Evolutionary conservation across 1,140 invertebrate species (phyloP), one percentile per base, ranked within the genome.

Genomic region (Drosophila neocordata): DNA sequence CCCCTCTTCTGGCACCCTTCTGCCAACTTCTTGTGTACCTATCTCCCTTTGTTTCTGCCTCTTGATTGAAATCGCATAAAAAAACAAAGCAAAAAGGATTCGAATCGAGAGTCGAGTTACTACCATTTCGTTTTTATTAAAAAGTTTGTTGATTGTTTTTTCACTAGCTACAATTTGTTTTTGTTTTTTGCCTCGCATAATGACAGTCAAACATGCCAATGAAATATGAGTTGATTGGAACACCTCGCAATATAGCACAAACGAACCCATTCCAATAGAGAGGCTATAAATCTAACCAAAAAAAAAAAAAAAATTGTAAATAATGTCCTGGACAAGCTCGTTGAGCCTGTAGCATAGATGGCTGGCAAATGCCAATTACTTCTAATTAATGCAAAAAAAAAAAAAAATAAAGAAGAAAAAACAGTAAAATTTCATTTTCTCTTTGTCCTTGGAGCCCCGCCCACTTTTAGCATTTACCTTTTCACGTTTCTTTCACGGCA

Each of bases 61-160:
- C 71, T 66, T 87, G 81, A 84, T 84, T 85, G 81, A 84, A 84
- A 84, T 81, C 81, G 82, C 81, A 87, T 85, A 85, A 80, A 82
- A 84, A 82, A 84, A 85, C 69, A 84, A 73, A 68, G 64, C 65
- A 20, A 44, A 52, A 27, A 12, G 27, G 20, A 18, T 52, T 18
- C 12, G 13, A n/a, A 41, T 11, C 0, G 41, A 48, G 41, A 48
- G 41, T 48, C 15, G 41, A 48, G 41, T 48, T 48, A 20, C 41
- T 48, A 20, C 15, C 41, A 48, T 48, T 48, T 20, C 41, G 41
- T 48, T 48, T 48, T 48, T 48, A 69, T 8, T 22, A 22, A 35
- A 35, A 27, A 31, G 22, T n/a, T 22, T 67, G 34, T 62, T 12
- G 41, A 35, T 13, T 27, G 20, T 15, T 44, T 65, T 53, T 24